phyloP scores from a whole-genome alignment of 92 coral and sea anemone genomes.

The Palythoa heliodiscus region DNA sequence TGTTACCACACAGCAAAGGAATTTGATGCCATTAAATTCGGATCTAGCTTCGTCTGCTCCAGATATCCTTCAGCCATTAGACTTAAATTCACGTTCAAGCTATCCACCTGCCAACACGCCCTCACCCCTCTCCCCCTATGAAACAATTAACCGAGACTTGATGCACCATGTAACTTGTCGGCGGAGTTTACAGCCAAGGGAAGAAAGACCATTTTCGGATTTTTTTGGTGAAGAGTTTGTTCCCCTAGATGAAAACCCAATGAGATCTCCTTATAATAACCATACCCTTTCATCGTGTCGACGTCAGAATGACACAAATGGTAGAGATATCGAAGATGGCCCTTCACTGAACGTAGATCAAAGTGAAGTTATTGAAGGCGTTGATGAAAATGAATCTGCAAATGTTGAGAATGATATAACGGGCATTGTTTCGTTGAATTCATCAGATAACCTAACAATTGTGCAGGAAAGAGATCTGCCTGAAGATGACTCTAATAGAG shows the following conservation, averaged over 20 bases:
- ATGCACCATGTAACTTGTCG: slow-evolving; percentile 44
- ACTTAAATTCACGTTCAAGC: slow-evolving; percentile 58
- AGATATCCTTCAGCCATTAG: slow-evolving; percentile 68
- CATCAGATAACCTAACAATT: slow-evolving; percentile 6
- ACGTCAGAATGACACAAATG: neutral
- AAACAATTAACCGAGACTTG: slow-evolving; percentile 31
- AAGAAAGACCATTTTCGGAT: slow-evolving; percentile 82
- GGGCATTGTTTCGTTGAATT: neutral
- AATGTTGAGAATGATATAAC: neutral
- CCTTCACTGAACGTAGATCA: neutral
- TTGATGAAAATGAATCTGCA: neutral
- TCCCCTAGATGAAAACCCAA: slow-evolving; percentile 60
- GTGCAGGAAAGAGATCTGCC: neutral
- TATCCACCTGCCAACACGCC: slow-evolving; percentile 52
- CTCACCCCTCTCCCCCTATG: slow-evolving; percentile 74
- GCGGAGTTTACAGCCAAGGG: slow-evolving; percentile 57
- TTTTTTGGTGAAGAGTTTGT: slow-evolving; percentile 70
- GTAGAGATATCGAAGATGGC: neutral
- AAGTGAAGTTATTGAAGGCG: neutral
- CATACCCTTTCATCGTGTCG: slow-evolving; percentile 18
- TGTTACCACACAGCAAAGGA: slow-evolving; percentile 20
- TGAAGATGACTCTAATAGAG: neutral
- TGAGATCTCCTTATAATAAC: slow-evolving; percentile 37
- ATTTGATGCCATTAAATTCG: slow-evolving; percentile 63
- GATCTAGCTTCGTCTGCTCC: slow-evolving; percentile 84